Evolutionary conservation across 1,140 invertebrate species (phyloP).

Genomic region (Papilio glaucus): DNA sequence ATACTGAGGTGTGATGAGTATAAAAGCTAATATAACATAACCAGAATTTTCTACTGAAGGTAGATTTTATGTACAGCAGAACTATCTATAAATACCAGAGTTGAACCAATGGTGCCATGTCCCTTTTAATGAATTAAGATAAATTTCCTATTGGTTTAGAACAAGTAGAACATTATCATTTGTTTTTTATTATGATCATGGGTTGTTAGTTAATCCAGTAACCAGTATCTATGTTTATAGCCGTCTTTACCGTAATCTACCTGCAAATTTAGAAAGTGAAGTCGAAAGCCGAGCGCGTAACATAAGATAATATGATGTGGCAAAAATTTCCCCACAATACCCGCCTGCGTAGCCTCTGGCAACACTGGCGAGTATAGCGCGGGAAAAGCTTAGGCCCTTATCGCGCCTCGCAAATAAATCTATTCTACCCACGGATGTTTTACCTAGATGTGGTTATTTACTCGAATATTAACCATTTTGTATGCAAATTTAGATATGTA

Average conservation of each 20-base stretch:
- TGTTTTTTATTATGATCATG: neutral
- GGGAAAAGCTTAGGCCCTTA: constrained; percentile 32
- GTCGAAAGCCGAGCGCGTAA: constrained; percentile 68
- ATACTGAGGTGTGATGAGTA: no score
- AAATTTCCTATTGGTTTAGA: neutral
- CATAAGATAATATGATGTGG: constrained; percentile 70
- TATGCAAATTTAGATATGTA: neutral
- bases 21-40: no score
- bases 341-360: constrained; percentile 45
- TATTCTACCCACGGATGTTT: constrained; percentile 18
- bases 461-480: neutral
- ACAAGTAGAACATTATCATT: constrained; percentile 16
- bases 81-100: neutral
- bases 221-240: constrained; percentile 10
- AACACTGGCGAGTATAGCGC: constrained; percentile 34
- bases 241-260: constrained; percentile 60
- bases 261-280: constrained; percentile 71
- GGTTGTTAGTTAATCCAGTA: constrained; percentile 8
- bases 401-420: constrained; percentile 16
- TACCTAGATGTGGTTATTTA: neutral
- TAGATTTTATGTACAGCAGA: no score
- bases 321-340: constrained; percentile 71
- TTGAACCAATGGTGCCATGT: neutral
- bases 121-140: neutral
- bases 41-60: no score